Percentiles rank a stretch among this genome's conserved stretches.
These are phyloP conservation scores for Beroe forskalii DNA, from an alignment of 37 sponge, comb jelly and placozoan species.

Conservation along the genomic window DNA sequence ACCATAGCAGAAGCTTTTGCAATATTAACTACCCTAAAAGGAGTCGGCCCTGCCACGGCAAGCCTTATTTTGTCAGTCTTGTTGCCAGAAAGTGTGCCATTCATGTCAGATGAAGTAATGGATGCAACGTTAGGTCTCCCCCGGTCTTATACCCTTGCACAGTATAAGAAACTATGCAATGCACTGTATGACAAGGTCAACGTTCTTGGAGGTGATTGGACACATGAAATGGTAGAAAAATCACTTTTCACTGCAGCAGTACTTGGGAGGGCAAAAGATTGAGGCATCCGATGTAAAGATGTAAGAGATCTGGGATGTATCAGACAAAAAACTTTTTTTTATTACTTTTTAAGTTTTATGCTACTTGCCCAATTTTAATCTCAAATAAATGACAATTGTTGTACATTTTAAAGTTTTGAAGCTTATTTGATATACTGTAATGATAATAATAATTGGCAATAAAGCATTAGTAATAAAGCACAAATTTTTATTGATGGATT, in stretches of 20 bases:
- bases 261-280: too few species aligned
- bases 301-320: not conserved
- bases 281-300: not conserved
- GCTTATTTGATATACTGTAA: too few species aligned
- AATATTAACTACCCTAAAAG: not conserved
- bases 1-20: not conserved
- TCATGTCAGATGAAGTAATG: constrained; percentile 63
- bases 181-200: not conserved
- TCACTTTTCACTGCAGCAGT: constrained; percentile 13
- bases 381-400: too few species aligned
- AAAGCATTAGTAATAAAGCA: too few species aligned
- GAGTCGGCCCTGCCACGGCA: constrained; percentile 55
- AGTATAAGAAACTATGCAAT: not conserved
- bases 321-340: not conserved
- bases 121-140: constrained; percentile 44
- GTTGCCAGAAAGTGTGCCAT: constrained; percentile 5
- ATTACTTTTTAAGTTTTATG: not conserved
- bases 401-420: too few species aligned
- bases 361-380: too few species aligned
- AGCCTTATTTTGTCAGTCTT: constrained; percentile 39
- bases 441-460: too few species aligned
- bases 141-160: not conserved
- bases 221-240: constrained; percentile 12
- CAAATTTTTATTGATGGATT: too few species aligned
- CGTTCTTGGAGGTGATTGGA: constrained; percentile 23